These are phyloP conservation scores for Orius laevigatus DNA, from an alignment of 1,140 invertebrate genomes.

Conservation along the genomic window DNA sequence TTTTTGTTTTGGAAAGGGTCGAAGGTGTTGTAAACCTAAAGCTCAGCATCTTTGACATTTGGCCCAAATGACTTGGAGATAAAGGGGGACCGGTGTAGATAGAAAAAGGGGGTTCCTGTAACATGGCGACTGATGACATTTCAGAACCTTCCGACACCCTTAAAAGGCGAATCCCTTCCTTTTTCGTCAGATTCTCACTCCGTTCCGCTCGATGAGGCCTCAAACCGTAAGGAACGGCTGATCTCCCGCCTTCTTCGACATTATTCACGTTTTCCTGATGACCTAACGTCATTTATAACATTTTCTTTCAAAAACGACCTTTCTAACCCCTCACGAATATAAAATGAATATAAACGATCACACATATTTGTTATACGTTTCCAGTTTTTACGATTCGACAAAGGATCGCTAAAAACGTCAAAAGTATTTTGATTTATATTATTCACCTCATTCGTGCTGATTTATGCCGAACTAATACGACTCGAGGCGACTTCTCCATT, in stretches of 20 bases:
- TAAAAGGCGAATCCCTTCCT: conserved; percentile 2
- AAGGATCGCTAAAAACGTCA: too few relatives aligned
- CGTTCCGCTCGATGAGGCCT: conserved; percentile 9
- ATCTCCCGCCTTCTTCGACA: conserved; percentile 1
- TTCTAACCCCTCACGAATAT: too few relatives aligned
- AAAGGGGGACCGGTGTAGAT: background rate
- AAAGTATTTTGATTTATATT: too few relatives aligned
- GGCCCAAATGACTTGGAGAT: conserved; percentile 7
- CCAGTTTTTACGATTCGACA: too few relatives aligned
- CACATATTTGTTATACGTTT: too few relatives aligned
- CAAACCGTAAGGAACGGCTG: background rate
- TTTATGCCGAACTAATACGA: too few relatives aligned
- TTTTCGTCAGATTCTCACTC: background rate
- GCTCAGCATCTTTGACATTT: conserved; percentile 7
- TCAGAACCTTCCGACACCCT: background rate
- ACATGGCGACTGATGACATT: conserved; percentile 9
- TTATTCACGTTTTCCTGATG: too few relatives aligned
- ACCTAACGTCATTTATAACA: too few relatives aligned
- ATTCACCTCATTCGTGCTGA: too few relatives aligned
- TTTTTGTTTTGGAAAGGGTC: conserved; percentile 9
- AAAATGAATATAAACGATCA: too few relatives aligned
- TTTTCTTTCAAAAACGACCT: too few relatives aligned
- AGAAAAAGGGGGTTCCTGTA: background rate
- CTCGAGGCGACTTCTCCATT: too few relatives aligned
- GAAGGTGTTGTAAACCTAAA: background rate